Base-by-base conservation (phyloP, 2,888 invertebrate genomes). In the Atrina japonica region DNA sequence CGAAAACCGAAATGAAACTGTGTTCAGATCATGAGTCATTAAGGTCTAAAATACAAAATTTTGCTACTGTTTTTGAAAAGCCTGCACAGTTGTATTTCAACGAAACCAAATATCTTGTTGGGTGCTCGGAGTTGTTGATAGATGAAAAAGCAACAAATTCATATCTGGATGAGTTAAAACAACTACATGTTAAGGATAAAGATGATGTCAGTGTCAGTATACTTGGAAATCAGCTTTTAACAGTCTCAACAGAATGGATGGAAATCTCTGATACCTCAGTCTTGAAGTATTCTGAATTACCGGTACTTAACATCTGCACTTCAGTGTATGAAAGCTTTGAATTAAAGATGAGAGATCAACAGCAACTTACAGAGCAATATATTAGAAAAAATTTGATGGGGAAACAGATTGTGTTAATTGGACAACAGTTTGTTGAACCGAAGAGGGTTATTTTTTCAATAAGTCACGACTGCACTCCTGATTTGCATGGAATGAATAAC, bases 381-480 rank as follows among this genome's bases (percentile, higher is more conserved):
- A 25, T 45, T n/a, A 0, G 0, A 1, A 60, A 47, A 2, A 11
- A n/a, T 0, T 18, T 45, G 2, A 47, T 25, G 7, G 41, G 50
- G 0, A 7, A 27, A 16, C 52, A 14, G 3, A 23, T 52, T 14
- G 2, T 67, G 3, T 6, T 60, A 3, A 27, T 60, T 0, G 18
- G 35, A 3, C 16, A 27, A 14, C n/a, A 14, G 5, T 67, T 67
- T 25, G 53, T 67, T 16, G 14, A 29, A 29, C 59, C 67, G 18
- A 35, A 21, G 2, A 9, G 30, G 35, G 60, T 67, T 0, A 29
- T 53, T 9, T 25, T 67, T 6, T 3, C 41, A 23, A 41, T 60
- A 11, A 16, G 9, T 3, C 41, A 53, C 9, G 67, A 67, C 29
- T 67, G 67, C n/a, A 43, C 43, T 21, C 67, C 67, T 2, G 18